Base-by-base conservation (phyloP, 2,797 vertebrate genomes). In the Brotula barbata region DNA sequence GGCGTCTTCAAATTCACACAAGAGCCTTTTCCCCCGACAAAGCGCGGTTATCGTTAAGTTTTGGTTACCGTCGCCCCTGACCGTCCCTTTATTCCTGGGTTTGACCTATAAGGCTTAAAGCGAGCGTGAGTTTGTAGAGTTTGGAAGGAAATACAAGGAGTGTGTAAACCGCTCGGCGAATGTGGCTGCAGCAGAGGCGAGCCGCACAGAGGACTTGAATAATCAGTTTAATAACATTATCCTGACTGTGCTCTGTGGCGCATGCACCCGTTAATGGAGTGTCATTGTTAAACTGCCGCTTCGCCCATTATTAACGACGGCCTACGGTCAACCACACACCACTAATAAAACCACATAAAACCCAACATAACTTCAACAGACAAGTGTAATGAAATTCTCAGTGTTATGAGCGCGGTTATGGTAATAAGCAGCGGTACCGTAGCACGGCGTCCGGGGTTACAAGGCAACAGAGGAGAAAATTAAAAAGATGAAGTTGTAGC, bases 141-240 rank as follows among this genome's bases (percentile, higher is more conserved):
- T 68, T 36, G 51, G 59, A 37, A 73, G 53, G 25, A 79, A 71
- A 77, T 56, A 57, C 50, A 55, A 65, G 40, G 50, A 82, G 78
- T 81, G 61, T 68, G 73, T 81, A 75, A 88, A 83, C 84, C 7
- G 49, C 54, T 63, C 19, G 25, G 71, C 55, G 69, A 75, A 60
- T 72, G 25, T 28, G 65, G 47, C 74, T 73, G 70, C 74, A 49
- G 78, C 64, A 64, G 53, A 68, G 39, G 53, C 14, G 23, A 45
- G 66, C 42, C 39, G 54, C 41, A 71, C 71, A 21, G 77, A 65
- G 72, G 70, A 58, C 56, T 82, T 86, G 86, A 90, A 89, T 88
- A 86, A 89, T 92, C 85, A 84, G 84, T 87, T 88, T 89, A 90
- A 90, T 91, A 90, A 88, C 85, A 88, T 89, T 88, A 86, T 85